A percentile compares a stretch with the other conserved stretches of the same genome.
These are phyloP conservation scores for Eretmocerus hayati DNA, from an alignment of 2,888 invertebrate species.

Conservation along the genomic window DNA sequence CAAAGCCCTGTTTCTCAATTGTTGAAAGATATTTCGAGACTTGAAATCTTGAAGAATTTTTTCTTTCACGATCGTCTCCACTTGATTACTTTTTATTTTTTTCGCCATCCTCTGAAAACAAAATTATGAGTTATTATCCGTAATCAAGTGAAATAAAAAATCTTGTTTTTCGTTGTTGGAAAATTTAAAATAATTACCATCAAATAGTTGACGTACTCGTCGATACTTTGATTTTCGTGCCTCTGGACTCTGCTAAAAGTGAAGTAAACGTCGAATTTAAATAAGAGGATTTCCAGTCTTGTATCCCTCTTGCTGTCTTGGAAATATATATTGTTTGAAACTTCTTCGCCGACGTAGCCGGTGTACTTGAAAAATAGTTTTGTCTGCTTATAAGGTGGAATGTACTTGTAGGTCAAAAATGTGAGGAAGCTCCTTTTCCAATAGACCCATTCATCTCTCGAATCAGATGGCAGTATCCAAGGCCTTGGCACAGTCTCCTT, in stretches of 20 bases:
- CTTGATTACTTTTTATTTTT: neutral
- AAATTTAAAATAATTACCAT: neutral
- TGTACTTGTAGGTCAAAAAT: neutral
- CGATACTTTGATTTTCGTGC: neutral
- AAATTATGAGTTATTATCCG: too few species aligned
- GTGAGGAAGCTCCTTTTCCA: neutral
- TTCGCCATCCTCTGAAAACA: neutral
- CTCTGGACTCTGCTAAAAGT: neutral
- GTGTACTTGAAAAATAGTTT: neutral
- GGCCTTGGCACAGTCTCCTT: neutral
- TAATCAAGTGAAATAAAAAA: too few species aligned
- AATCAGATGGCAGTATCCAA: neutral
- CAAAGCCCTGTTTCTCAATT: neutral
- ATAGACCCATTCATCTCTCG: neutral
- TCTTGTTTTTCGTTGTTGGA: too few species aligned
- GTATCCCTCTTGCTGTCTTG: neutral
- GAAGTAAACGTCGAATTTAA: neutral
- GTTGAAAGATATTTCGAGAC: neutral
- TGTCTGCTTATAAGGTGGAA: neutral
- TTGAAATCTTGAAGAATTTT: conserved; percentile 4
- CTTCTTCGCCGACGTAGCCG: conserved; percentile 1
- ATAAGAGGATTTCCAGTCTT: neutral
- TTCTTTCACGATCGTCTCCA: neutral
- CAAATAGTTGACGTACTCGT: neutral
- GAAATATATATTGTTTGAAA: neutral